Percentiles rank a stretch among this genome's conserved stretches.
These are phyloP conservation scores for Nymphalis urticae DNA, from an alignment of 2,888 invertebrate species.

Conservation along the genomic window DNA sequence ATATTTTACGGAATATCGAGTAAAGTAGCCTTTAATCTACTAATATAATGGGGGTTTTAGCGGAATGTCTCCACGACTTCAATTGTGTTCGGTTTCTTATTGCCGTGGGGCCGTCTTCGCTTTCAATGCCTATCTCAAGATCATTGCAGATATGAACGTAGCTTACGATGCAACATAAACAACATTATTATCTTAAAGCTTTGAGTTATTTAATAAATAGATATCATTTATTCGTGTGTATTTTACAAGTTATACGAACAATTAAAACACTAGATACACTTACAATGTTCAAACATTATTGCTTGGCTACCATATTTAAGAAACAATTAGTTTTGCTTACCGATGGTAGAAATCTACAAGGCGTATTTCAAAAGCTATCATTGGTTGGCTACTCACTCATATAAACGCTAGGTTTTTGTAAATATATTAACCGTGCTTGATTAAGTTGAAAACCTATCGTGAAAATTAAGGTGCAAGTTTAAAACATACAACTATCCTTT, in stretches of 20 bases:
- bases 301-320: too few species aligned
- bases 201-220: neutral
- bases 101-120: constrained; percentile 50
- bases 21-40: constrained; percentile 81
- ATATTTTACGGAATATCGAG: constrained; percentile 81
- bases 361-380: too few species aligned
- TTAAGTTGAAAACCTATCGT: too few species aligned
- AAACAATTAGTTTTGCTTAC: too few species aligned
- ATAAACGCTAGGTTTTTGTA: too few species aligned
- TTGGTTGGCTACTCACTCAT: too few species aligned
- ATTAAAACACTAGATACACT: too few species aligned
- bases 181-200: neutral
- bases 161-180: constrained; percentile 16
- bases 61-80: constrained; percentile 54
- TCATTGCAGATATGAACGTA: constrained; percentile 49
- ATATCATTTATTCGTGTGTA: neutral
- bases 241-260: neutral
- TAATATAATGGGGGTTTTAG: constrained; percentile 73
- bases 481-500: neutral
- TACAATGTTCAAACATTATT: too few species aligned
- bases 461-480: too few species aligned
- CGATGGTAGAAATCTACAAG: too few species aligned
- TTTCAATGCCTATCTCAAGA: constrained; percentile 53
- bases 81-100: constrained; percentile 71
- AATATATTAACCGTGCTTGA: too few species aligned